A percentile compares a stretch with the other conserved stretches of the same genome.
These are phyloP conservation scores for Aleiodes sp. DNA, from an alignment of 1,140 invertebrate genomes.

Conservation along the genomic window DNA sequence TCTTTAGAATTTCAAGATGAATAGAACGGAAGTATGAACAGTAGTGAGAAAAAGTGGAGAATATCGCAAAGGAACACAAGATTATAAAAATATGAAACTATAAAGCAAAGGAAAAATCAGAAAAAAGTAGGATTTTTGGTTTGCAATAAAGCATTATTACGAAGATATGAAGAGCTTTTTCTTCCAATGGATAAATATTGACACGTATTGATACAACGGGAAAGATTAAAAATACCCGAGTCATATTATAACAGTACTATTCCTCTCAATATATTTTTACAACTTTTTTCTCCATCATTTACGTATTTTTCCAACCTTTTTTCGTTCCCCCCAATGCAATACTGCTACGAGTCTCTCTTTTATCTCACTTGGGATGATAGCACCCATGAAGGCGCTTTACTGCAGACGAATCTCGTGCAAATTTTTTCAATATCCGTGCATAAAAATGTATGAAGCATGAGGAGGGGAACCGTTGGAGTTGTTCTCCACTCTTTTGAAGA, in stretches of 20 bases:
- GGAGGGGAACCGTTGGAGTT: background rate
- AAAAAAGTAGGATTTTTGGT: too few species aligned
- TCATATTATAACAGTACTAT: background rate
- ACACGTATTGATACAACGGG: background rate
- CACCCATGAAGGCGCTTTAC: background rate
- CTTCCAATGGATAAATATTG: background rate
- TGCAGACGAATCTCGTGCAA: conserved; percentile 31
- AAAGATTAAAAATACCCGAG: background rate
- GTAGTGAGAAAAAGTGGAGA: background rate
- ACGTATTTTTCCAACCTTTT: background rate
- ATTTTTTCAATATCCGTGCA: conserved; percentile 37
- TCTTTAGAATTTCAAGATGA: background rate
- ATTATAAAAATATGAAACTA: background rate
- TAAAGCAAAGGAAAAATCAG: too few species aligned
- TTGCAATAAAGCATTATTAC: background rate
- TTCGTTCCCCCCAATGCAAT: background rate
- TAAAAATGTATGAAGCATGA: conserved; percentile 35
- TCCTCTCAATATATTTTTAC: background rate
- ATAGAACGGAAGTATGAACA: background rate
- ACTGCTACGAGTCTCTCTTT: background rate
- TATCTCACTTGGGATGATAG: background rate
- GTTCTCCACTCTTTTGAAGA: background rate
- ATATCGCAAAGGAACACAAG: background rate
- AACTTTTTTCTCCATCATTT: background rate
- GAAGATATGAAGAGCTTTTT: background rate